Evolutionary conservation across 2,113 vertebrate genomes (phyloP), one percentile per base, ranked within the genome.

Genomic region (Neotoma lepida): DNA sequence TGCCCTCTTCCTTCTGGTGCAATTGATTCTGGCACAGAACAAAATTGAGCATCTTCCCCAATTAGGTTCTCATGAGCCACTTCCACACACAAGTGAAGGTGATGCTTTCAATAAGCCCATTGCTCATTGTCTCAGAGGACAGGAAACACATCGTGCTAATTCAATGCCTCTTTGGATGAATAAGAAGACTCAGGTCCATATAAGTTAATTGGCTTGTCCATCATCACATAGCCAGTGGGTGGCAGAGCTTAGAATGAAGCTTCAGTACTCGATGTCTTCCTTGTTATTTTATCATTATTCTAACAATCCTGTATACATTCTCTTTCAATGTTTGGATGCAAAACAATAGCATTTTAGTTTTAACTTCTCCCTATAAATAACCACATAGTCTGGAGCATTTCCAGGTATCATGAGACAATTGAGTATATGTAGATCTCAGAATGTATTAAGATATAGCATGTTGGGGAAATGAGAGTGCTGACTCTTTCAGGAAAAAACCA

Each of bases 41-140:
- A 96, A 90, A 96, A 96, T 0, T 64, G 85, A 96, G 78, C 88
- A 88, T 93, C 93, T 93, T 93, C 44, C 66, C 89, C 96, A 95
- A 61, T 96, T 96, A 95, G 85, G 86, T 73, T 91, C 93, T 94
- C 64, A 24, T 6, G 90, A 95, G 96, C 68, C 88, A 80, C 74
- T 71, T 88, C 44, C 63, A 95, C 71, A 35, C 13, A 51, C 1
- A 44, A 86, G 41, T 58, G 82, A 49, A 66, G 68, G 24, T 1
- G 7, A 90, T 44, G 15, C 71, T 68, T 93, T 89, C 85, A 30
- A 17, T 63, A 56, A 88, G 41, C 66, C 3, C 24, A 44, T 30
- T 30, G 20, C 51, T 90, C 58, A 66, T 10, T 39, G 30, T 93
- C 71, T 92, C 74, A 5, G 20, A 93, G 35, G 70, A 73, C 2